Evolutionary conservation across 2,888 invertebrate genomes (phyloP), one percentile per base, ranked within the genome.

Genomic region (Rotaria macrura): DNA sequence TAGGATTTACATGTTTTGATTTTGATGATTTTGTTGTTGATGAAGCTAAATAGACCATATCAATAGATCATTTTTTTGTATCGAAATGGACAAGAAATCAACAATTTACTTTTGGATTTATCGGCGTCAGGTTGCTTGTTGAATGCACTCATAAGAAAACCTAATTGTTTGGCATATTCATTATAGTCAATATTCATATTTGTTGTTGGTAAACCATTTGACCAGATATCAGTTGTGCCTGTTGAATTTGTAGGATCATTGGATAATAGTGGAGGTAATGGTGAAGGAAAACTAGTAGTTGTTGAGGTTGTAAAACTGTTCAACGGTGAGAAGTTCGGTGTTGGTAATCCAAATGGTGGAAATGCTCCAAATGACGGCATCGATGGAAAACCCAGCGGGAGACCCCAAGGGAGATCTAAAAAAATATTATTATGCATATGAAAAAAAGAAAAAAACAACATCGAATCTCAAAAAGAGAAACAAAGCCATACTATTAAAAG

Each of bases 101-200:
- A 40, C 43, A 6, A 10, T 79, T n/a, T 40, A 43, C 79, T 43
- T 43, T 79, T 43, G 4, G 79, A 79, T 79, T 65, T 65, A 7
- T 34, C 34, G 6, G 14, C 10, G 40, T 74, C 74, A 25, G 40
- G 25, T n/a, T 79, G 79, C 10, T 79, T 43, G 9, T 9, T 79
- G 43, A 79, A 79, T 79, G 25, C 43, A 43, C 43, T 79, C 79
- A 79, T 79, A 43, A 79, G 43, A 14, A 43, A 79, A 79, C 43
- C 43, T 79, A 79, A 79, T 43, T 79, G 79, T 79, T 79, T 79
- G n/a, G 79, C 79, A 43, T 79, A 79, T 43, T 79, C 79, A 79
- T 79, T 79, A 43, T 79, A 79, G 43, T 79, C 79, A 23, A 79
- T n/a, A 43, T 79, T 79, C 17, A 43, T 12, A 43, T 40, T 79